Conservation (phyloP, 2,797 vertebrate species). For the Clarias fuscus region DNA sequence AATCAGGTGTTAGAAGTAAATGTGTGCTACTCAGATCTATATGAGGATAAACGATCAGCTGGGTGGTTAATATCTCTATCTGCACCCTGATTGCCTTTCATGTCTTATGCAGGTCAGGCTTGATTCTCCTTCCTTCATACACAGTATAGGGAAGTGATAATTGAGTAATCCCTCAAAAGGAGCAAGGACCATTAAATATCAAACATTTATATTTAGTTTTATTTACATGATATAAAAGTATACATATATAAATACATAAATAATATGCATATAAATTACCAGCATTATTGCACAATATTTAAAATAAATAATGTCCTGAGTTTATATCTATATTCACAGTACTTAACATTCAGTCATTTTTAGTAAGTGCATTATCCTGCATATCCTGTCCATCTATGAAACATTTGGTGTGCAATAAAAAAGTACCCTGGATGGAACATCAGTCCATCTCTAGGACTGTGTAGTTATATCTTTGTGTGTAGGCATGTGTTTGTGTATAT, state of each 20-base stretch:
- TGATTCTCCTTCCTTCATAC: constrained; percentile 3
- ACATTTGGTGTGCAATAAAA: background rate
- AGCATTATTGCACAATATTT: background rate
- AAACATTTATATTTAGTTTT: background rate
- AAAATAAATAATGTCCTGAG: constrained; percentile 15
- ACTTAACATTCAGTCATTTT: background rate
- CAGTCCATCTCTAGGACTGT: background rate
- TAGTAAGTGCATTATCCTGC: background rate
- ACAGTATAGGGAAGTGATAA: background rate
- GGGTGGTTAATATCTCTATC: constrained; percentile 27
- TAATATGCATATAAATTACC: constrained; percentile 12
- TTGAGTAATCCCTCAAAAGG: background rate
- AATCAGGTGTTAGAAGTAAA: background rate
- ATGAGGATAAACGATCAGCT: background rate
- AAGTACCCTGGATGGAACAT: background rate
- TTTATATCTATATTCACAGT: constrained; percentile 10
- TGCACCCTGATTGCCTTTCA: constrained; percentile 30
- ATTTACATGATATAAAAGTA: background rate
- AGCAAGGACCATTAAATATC: background rate
- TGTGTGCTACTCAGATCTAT: background rate
- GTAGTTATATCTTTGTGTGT: background rate
- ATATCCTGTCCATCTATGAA: background rate
- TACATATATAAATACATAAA: constrained; percentile 31
- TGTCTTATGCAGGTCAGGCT: constrained; percentile 33
- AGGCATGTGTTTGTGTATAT: background rate